phyloP scores from a whole-genome alignment of 2,113 vertebrate species.

The Brachyistius frenatus region DNA sequence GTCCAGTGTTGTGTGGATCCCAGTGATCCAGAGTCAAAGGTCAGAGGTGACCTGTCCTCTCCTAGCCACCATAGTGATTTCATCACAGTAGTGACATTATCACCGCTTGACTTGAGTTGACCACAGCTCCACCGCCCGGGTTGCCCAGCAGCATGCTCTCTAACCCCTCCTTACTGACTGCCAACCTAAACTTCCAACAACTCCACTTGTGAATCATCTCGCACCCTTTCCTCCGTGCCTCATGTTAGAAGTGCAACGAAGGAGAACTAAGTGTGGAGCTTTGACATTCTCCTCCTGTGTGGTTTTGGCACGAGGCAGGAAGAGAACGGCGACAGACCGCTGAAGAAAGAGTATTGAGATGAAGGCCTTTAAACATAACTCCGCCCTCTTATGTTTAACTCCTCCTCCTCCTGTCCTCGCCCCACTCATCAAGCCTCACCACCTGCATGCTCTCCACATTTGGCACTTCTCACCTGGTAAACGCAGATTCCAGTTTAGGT shows the following conservation, averaged over 20 bases:
- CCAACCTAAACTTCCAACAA: constrained; percentile 61
- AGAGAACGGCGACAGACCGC: constrained; percentile 47
- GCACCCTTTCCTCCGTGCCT: constrained; percentile 54
- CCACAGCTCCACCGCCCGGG: constrained; percentile 58
- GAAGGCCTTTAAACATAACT: constrained; percentile 71
- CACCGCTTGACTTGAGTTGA: constrained; percentile 67
- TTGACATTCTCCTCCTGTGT: constrained; percentile 49
- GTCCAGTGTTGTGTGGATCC: constrained; percentile 81
- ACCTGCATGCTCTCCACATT: constrained; percentile 69
- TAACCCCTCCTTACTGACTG: constrained; percentile 55
- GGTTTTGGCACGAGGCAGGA: constrained; percentile 55
- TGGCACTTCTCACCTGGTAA: constrained; percentile 41
- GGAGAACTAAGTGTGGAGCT: constrained; percentile 45
- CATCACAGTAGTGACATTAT: constrained; percentile 67
- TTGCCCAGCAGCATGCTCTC: constrained; percentile 74
- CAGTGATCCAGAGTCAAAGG: constrained; percentile 79
- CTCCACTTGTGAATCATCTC: constrained; percentile 62
- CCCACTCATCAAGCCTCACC: constrained; percentile 62
- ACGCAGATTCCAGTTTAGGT: constrained; percentile 30
- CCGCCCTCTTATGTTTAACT: constrained; percentile 70
- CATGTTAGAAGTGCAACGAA: constrained; percentile 30
- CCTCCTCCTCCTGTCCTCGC: constrained; percentile 54
- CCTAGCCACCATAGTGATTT: constrained; percentile 61
- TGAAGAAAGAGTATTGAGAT: constrained; percentile 68
- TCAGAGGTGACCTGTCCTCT: constrained; percentile 75